Evolutionary conservation across 2,888 invertebrate species (phyloP).

Genomic region (Agriopis aurantiaria): DNA sequence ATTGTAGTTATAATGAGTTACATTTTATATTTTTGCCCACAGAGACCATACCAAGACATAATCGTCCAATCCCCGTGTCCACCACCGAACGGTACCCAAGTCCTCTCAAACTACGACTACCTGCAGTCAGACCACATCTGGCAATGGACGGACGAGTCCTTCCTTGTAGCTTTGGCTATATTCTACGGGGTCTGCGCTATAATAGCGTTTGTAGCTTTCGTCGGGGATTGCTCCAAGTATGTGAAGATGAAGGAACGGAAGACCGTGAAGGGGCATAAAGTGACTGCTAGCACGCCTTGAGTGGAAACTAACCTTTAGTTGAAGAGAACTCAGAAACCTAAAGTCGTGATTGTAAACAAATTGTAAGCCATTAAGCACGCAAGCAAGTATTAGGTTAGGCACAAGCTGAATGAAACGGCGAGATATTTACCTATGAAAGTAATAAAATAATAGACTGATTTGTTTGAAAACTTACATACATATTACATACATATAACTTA

Average conservation of each 20-base stretch:
- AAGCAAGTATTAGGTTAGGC: no score
- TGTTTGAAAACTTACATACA: background rate
- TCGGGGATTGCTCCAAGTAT: conserved; percentile 85
- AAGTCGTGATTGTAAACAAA: background rate
- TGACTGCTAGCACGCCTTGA: conserved; percentile 88
- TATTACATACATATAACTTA: no score
- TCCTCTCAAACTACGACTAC: conserved; percentile 83
- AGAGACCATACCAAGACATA: conserved; percentile 95
- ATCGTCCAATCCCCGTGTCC: conserved; percentile 94
- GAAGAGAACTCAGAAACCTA: background rate
- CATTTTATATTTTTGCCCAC: conserved; percentile 51
- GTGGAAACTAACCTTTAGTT: background rate
- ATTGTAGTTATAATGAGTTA: conserved; percentile 4
- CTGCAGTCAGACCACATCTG: conserved; percentile 73
- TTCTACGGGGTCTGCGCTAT: conserved; percentile 88
- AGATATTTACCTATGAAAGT: background rate
- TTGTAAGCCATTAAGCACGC: no score
- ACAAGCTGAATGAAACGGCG: no score
- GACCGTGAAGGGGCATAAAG: conserved; percentile 81
- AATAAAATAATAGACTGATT: background rate
- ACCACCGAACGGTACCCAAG: conserved; percentile 92
- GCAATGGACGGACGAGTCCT: conserved; percentile 84
- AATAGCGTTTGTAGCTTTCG: conserved; percentile 87
- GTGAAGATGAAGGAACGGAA: conserved; percentile 82
- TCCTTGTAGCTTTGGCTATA: conserved; percentile 87